These are phyloP conservation scores for Isotomurus palustris DNA, from an alignment of 2,888 invertebrate species.

Conservation along the genomic window DNA sequence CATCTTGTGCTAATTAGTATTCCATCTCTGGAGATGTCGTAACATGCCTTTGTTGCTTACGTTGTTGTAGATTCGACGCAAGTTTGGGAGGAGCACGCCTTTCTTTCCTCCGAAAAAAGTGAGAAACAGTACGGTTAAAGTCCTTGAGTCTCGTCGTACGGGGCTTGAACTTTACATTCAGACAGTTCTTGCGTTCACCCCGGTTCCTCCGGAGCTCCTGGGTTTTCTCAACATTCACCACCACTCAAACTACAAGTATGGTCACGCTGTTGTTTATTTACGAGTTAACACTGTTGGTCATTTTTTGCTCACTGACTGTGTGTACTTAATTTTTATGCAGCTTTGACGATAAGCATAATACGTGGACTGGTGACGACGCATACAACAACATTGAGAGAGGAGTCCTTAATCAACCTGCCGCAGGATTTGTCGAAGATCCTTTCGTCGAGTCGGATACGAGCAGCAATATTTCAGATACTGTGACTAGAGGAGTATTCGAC, in stretches of 20 bases:
- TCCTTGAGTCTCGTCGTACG: constrained; percentile 56
- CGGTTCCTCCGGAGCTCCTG: constrained; percentile 53
- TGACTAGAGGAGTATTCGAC: constrained; percentile 52
- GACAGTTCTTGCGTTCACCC: constrained; percentile 53
- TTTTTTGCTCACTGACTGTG: too few species aligned
- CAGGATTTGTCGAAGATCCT: constrained; percentile 49
- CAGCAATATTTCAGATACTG: constrained; percentile 51
- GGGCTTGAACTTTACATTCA: constrained; percentile 57
- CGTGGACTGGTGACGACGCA: neutral
- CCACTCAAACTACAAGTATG: neutral
- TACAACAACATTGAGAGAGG: constrained; percentile 15
- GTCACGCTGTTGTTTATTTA: too few species aligned
- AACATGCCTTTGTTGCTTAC: neutral
- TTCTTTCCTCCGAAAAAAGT: constrained; percentile 60
- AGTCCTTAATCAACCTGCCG: constrained; percentile 33
- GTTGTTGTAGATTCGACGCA: constrained; percentile 54
- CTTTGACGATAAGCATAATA: too few species aligned
- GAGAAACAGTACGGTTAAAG: constrained; percentile 57
- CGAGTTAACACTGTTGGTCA: too few species aligned
- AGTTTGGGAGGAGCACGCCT: constrained; percentile 52
- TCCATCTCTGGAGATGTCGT: too few species aligned
- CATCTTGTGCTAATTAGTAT: too few species aligned
- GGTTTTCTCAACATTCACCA: constrained; percentile 52
- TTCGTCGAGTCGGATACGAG: constrained; percentile 49
- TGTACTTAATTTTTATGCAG: too few species aligned